These are phyloP conservation scores for Rhea americana DNA, from an alignment of 2,113 vertebrate genomes.

Conservation along the genomic window DNA sequence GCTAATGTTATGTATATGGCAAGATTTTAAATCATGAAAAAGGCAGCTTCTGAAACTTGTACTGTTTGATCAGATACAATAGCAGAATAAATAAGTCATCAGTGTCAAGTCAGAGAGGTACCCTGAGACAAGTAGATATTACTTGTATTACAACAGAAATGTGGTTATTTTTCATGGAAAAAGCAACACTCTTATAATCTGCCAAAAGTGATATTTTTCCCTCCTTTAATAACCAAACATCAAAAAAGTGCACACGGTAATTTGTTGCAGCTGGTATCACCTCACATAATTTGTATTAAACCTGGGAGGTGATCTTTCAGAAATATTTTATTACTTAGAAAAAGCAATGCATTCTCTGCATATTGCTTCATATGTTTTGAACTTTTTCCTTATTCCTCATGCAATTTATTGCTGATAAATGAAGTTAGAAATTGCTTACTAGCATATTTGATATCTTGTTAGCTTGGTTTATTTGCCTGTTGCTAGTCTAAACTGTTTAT, in stretches of 20 bases:
- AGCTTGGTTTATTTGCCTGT: neutral
- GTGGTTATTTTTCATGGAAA: neutral
- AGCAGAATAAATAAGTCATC: neutral
- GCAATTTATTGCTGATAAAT: neutral
- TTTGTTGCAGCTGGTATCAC: neutral
- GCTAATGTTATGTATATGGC: neutral
- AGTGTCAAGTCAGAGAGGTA: neutral
- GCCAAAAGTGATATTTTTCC: neutral
- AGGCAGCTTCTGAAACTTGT: neutral
- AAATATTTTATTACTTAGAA: neutral
- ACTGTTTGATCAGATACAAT: neutral
- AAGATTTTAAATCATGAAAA: neutral
- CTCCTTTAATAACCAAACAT: neutral
- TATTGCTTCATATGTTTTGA: neutral
- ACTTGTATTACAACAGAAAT: too few species aligned
- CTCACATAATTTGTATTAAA: neutral
- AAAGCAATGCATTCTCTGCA: neutral
- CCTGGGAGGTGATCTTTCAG: neutral
- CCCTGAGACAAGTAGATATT: neutral
- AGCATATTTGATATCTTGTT: neutral
- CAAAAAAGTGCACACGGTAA: neutral
- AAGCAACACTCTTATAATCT: fast-evolving
- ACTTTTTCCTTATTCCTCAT: neutral
- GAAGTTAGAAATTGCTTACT: neutral
- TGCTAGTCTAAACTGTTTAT: neutral